Percentiles rank a stretch among this genome's conserved stretches.
phyloP scores from a whole-genome alignment of 2,888 invertebrate genomes.

The Laspeyria flexula region DNA sequence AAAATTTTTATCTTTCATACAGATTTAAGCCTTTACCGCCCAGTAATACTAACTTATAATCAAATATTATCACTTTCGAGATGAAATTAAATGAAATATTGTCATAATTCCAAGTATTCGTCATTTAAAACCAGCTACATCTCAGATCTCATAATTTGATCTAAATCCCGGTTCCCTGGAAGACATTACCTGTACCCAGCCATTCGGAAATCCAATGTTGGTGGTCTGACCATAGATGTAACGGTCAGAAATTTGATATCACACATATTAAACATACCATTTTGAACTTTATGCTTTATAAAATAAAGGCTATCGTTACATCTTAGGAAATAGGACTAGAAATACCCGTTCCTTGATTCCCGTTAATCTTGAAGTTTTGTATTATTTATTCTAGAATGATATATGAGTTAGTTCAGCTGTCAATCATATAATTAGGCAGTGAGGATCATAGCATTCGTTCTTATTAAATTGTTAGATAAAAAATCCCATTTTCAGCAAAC shows the following conservation, averaged over 20 bases:
- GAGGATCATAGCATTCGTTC: not conserved
- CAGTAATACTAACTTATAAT: no score
- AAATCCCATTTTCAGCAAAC: not conserved
- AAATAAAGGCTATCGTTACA: slow-evolving; percentile 14
- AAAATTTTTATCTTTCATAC: no score
- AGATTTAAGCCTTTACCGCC: no score
- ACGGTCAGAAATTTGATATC: slow-evolving; percentile 60
- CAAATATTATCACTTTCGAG: not conserved
- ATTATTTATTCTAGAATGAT: slow-evolving; percentile 21
- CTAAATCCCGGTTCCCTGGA: slow-evolving; percentile 31
- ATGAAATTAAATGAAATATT: not conserved
- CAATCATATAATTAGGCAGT: slow-evolving; percentile 2
- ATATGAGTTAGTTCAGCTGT: not conserved
- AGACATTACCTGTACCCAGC: slow-evolving; percentile 38
- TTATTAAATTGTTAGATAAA: slow-evolving; percentile 1
- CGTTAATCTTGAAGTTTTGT: slow-evolving; percentile 40
- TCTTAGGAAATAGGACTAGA: slow-evolving; percentile 37
- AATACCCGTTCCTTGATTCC: slow-evolving; percentile 47
- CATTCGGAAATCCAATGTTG: slow-evolving; percentile 49
- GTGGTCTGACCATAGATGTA: slow-evolving; percentile 52
- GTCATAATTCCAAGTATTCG: not conserved
- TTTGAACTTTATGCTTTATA: slow-evolving; percentile 31
- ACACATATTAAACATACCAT: slow-evolving; percentile 16
- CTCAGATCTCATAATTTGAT: slow-evolving; percentile 28
- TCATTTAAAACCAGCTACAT: not conserved